Conservation (phyloP, 2,888 invertebrate genomes). For the Rhagonycha lutea region DNA sequence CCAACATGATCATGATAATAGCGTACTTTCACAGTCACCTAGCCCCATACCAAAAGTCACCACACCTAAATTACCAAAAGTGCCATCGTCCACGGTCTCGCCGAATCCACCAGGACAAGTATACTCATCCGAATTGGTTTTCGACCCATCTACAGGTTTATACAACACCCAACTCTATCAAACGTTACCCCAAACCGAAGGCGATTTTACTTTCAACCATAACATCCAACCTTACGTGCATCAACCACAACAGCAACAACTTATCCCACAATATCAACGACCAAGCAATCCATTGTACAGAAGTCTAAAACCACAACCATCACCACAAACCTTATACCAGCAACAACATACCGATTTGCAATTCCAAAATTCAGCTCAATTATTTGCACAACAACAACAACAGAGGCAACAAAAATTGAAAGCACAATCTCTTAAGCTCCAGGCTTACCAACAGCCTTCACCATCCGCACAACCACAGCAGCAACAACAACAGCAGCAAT, state of each 20-base stretch:
- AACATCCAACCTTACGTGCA: constrained; percentile 76
- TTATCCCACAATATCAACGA: constrained; percentile 64
- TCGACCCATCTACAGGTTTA: constrained; percentile 75
- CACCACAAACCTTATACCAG: constrained; percentile 55
- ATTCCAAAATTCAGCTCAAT: constrained; percentile 61
- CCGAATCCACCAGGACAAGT: constrained; percentile 62
- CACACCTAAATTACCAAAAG: constrained; percentile 50
- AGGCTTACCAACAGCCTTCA: constrained; percentile 49
- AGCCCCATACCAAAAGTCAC: constrained; percentile 47
- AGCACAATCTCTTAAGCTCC: constrained; percentile 42
- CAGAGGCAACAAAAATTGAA: constrained; percentile 56
- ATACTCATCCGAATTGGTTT: constrained; percentile 78
- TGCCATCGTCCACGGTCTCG: constrained; percentile 51
- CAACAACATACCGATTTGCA: constrained; percentile 70
- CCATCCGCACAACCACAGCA: constrained; percentile 52
- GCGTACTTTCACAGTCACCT: constrained; percentile 61
- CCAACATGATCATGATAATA: constrained; percentile 70
- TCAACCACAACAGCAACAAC: constrained; percentile 56
- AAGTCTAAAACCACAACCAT: constrained; percentile 44
- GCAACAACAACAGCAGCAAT: constrained; percentile 54
- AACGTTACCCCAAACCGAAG: constrained; percentile 72
- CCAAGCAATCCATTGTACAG: constrained; percentile 59
- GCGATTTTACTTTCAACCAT: constrained; percentile 73
- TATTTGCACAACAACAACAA: constrained; percentile 55
- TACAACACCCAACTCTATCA: constrained; percentile 81